Conservation (phyloP, 2,888 invertebrate species). For the Craniophora ligustri region DNA sequence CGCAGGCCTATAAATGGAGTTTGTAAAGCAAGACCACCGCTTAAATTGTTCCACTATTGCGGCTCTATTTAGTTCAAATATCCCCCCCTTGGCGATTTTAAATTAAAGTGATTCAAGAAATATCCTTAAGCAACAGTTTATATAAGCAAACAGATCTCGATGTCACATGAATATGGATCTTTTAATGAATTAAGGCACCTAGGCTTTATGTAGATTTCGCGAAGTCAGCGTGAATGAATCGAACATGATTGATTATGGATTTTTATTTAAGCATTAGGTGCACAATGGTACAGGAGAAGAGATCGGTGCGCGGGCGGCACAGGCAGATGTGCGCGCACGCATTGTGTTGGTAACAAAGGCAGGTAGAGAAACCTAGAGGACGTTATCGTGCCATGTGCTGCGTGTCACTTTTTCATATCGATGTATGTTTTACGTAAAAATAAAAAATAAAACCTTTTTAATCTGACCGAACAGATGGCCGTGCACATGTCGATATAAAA, state of each 20-base stretch:
- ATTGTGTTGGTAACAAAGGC: conserved; percentile 85
- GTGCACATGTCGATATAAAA: conserved; percentile 80
- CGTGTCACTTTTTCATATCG: conserved; percentile 85
- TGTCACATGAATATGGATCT: conserved; percentile 7
- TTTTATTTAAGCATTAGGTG: conserved; percentile 62
- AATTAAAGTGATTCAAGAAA: conserved; percentile 25
- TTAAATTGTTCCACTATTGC: conserved; percentile 43
- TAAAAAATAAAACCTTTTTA: conserved; percentile 74
- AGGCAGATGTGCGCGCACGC: conserved; percentile 82
- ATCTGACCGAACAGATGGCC: conserved; percentile 86
- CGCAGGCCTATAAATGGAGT: conserved; percentile 53
- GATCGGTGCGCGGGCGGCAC: conserved; percentile 76
- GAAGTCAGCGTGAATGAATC: conserved; percentile 61
- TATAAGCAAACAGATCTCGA: conserved; percentile 18
- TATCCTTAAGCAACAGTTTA: conserved; percentile 23
- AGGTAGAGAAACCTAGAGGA: conserved; percentile 80
- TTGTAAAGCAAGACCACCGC: conserved; percentile 28
- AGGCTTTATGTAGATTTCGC: conserved; percentile 52
- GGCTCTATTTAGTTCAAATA: conserved; percentile 28
- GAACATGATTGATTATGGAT: conserved; percentile 64
- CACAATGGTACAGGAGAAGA: conserved; percentile 59
- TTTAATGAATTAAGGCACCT: conserved; percentile 16
- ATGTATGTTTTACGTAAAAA: conserved; percentile 81
- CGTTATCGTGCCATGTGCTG: conserved; percentile 83
- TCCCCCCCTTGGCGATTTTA: conserved; percentile 17